Conservation (phyloP, 2,113 vertebrate species). For the Orientallactaga bullata region DNA sequence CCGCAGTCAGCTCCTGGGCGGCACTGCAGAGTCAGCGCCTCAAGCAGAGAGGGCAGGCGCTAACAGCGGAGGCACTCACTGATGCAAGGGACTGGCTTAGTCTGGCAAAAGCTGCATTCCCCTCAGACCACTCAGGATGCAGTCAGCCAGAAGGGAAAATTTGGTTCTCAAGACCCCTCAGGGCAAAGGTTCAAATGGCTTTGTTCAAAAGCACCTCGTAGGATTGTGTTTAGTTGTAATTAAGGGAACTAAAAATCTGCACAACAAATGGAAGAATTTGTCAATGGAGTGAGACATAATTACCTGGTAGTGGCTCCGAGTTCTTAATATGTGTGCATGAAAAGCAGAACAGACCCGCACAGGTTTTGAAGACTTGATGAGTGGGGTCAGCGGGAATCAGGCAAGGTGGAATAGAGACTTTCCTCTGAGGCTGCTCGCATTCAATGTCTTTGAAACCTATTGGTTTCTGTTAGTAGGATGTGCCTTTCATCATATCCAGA, state of each 20-base stretch:
- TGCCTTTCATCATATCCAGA: background rate
- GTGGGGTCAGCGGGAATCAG: constrained; percentile 51
- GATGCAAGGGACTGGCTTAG: constrained; percentile 69
- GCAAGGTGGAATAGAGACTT: constrained; percentile 4
- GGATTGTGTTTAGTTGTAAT: constrained; percentile 75
- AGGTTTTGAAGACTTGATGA: constrained; percentile 41
- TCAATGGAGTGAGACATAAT: constrained; percentile 75
- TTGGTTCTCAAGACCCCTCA: constrained; percentile 73
- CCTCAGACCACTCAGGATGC: constrained; percentile 71
- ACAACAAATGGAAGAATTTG: constrained; percentile 59
- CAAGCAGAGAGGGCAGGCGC: constrained; percentile 77
- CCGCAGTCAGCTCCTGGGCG: constrained; percentile 67
- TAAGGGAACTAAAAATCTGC: constrained; percentile 70
- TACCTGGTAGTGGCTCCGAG: background rate
- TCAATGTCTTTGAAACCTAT: constrained; percentile 38
- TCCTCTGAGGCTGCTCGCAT: background rate
- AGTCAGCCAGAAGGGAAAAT: constrained; percentile 73
- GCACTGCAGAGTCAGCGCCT: constrained; percentile 76
- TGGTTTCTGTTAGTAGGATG: background rate
- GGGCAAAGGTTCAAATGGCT: constrained; percentile 77
- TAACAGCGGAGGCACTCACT: constrained; percentile 46
- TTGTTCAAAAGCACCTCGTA: constrained; percentile 68
- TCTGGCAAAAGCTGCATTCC: constrained; percentile 73
- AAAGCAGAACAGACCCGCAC: constrained; percentile 55
- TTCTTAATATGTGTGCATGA: constrained; percentile 34